A percentile compares a stretch with the other conserved stretches of the same genome.
Conservation (phyloP, 2,888 invertebrate genomes). For the Melangyna quadrimaculata region DNA sequence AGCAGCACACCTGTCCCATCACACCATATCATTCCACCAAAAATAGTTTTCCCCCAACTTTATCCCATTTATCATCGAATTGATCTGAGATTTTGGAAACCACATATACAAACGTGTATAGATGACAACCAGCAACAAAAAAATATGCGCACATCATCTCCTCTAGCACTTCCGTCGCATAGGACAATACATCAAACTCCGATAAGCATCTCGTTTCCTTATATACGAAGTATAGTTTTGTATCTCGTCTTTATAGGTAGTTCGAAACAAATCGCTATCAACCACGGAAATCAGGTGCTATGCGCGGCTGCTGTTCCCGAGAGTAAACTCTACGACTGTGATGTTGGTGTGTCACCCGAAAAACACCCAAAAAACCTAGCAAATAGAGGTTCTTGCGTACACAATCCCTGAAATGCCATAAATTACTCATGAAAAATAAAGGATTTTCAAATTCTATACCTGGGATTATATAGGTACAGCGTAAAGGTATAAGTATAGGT, state of each 20-base stretch:
- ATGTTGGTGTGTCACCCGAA: slow-evolving; percentile 50
- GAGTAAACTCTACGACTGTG: background rate
- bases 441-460: slow-evolving; percentile 62
- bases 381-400: slow-evolving; percentile 62
- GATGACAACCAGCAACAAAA: background rate
- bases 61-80: slow-evolving; percentile 22
- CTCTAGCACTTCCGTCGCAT: slow-evolving; percentile 65
- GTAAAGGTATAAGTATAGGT: background rate
- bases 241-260: slow-evolving; percentile 19
- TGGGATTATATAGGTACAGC: slow-evolving; percentile 2
- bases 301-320: slow-evolving; percentile 43
- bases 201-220: slow-evolving; percentile 70
- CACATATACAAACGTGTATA: background rate
- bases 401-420: slow-evolving; percentile 66
- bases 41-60: background rate
- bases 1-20: slow-evolving; percentile 44
- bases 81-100: slow-evolving; percentile 35
- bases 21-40: background rate
- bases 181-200: slow-evolving; percentile 57
- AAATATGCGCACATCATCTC: slow-evolving; percentile 42
- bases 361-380: slow-evolving; percentile 53
- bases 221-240: slow-evolving; percentile 9
- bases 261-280: slow-evolving; percentile 65
- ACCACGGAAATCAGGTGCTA: slow-evolving; percentile 70
- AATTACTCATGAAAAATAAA: slow-evolving; percentile 71